Evolutionary conservation across 2,797 vertebrate species (phyloP).

Genomic region (Eulemur mongoz): DNA sequence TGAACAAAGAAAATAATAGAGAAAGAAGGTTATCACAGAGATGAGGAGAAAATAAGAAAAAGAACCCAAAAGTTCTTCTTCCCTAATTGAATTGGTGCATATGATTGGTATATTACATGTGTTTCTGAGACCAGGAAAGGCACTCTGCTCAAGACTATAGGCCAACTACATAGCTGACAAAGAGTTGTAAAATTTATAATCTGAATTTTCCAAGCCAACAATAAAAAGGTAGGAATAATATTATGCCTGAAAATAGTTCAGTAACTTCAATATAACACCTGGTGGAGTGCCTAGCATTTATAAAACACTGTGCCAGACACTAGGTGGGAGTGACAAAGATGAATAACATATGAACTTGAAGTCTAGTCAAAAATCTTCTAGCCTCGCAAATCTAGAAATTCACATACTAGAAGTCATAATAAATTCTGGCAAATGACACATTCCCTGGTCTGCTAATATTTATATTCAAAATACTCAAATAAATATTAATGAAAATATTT

Average conservation of each 20-base stretch:
- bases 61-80: not conserved
- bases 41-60: not conserved
- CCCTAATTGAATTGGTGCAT: not conserved
- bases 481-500: conserved; percentile 34
- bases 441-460: not conserved
- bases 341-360: not conserved
- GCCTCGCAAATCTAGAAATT: not conserved
- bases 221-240: not conserved
- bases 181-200: not conserved
- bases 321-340: not conserved
- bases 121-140: not conserved
- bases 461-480: not conserved
- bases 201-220: not conserved
- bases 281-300: not conserved
- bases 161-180: not conserved
- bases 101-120: not conserved
- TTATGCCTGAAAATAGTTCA: not conserved
- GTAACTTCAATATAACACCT: not conserved
- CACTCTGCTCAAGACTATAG: not conserved
- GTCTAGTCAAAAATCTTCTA: conserved; percentile 1
- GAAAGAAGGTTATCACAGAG: not conserved
- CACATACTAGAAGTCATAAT: not conserved
- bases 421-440: not conserved
- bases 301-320: not conserved
- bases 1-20: not conserved